Conservation (phyloP, 2,888 invertebrate genomes). For the Lagria hirta region DNA sequence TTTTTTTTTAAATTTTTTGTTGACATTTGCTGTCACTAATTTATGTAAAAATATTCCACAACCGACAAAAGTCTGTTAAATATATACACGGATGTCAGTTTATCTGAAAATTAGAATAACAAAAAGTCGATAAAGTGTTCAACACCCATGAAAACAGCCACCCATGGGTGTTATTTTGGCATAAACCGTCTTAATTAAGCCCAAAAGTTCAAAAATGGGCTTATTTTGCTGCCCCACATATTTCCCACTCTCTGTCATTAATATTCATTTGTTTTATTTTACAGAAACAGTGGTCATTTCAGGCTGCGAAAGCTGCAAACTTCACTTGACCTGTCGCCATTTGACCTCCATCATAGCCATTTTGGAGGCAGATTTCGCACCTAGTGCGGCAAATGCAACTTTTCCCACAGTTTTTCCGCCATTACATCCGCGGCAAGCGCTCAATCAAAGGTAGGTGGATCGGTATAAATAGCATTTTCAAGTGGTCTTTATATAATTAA, state of each 20-base stretch:
- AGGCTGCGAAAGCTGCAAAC: slow-evolving; percentile 62
- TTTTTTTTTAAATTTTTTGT: too few relatives aligned
- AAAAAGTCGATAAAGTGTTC: too few relatives aligned
- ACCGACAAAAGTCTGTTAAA: too few relatives aligned
- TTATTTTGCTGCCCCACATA: slow-evolving; percentile 5
- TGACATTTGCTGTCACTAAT: too few relatives aligned
- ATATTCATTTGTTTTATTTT: slow-evolving; percentile 46
- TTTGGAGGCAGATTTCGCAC: slow-evolving; percentile 64
- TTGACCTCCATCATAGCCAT: slow-evolving; percentile 65
- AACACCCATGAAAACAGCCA: too few relatives aligned
- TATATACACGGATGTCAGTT: too few relatives aligned
- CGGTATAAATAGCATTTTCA: slow-evolving; percentile 14
- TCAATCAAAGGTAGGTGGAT: slow-evolving; percentile 49
- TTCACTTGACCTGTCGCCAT: slow-evolving; percentile 65
- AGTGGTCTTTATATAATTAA: too few relatives aligned
- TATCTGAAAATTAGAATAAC: too few relatives aligned
- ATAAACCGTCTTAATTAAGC: slow-evolving; percentile 4
- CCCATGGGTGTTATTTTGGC: too few relatives aligned
- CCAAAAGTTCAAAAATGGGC: slow-evolving; percentile 3
- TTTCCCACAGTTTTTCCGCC: slow-evolving; percentile 35
- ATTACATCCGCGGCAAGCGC: slow-evolving; percentile 43
- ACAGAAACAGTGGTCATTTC: slow-evolving; percentile 67
- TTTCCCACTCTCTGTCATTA: too few relatives aligned
- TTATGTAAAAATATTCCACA: too few relatives aligned
- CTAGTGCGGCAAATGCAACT: slow-evolving; percentile 35